Base-by-base conservation (phyloP, 2,888 invertebrate genomes). In the Athalia circularis region DNA sequence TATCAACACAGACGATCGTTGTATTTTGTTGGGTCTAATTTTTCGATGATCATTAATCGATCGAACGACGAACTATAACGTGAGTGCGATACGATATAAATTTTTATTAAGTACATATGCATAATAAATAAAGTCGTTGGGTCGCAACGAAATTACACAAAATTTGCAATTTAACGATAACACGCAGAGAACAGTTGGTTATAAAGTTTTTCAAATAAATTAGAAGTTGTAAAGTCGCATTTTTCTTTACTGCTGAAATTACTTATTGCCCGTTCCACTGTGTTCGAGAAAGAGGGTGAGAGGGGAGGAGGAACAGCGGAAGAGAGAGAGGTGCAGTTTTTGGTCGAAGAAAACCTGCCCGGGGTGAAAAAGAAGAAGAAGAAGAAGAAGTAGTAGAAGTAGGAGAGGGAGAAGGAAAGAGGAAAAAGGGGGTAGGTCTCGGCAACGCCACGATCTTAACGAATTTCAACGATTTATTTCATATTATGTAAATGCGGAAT, bases 151-250 rank as follows among this genome's bases (percentile, higher is more conserved):
- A 86, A 87, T 87, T 84, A 83, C 81, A 83, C 86, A 84, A 29
- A 29, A 86, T 87, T 85, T 85, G 83, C 80, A 82, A 84, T 83
- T 81, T 84, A 86, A 86, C 86, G 85, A 86, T 86, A 86, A 85
- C 64, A 64, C 54, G 57, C n/a, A 29, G 43, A 64, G 64, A 64
- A 64, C 64, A 79, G 76, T 76, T 75, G 59, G 61, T 47, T 59
- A 65, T 70, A 78, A 80, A 80, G 78, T 78, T 81, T 81, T 72
- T 15, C 52, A 59, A 85, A 86, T 83, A 86, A 86, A 87, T 87
- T 81, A 81, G 78, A 77, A 78, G 81, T 80, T 81, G 81, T 78
- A 82, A 80, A 87, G 83, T 84, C 84, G 81, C 83, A 82, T 84
- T 86, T 85, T 84, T 85, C 84, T 82, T 83, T 77, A 81, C 79